phyloP scores from a whole-genome alignment of 2,113 vertebrate genomes.

The Chrysochloris asiatica region DNA sequence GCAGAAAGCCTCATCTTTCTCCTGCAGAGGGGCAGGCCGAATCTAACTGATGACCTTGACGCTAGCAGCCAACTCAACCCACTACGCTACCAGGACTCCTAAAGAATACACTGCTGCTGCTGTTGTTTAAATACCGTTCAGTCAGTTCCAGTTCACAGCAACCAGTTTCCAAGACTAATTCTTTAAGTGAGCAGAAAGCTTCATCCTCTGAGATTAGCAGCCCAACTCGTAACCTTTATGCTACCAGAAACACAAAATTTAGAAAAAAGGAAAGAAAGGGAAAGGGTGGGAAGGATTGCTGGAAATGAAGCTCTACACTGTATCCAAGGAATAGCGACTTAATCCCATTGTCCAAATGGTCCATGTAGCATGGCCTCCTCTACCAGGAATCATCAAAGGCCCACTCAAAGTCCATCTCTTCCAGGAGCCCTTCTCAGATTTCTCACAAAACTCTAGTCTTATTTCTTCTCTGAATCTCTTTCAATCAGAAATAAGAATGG shows the following conservation, averaged over 20 bases:
- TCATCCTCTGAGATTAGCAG: too few species aligned
- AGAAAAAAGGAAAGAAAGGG: background rate
- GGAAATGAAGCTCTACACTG: background rate
- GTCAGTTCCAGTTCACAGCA: too few species aligned
- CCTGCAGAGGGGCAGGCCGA: too few species aligned
- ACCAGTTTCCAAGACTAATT: too few species aligned
- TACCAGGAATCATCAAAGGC: background rate
- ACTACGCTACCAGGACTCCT: too few species aligned
- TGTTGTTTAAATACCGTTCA: too few species aligned
- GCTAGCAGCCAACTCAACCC: too few species aligned
- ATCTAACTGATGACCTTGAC: too few species aligned
- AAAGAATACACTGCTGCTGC: too few species aligned
- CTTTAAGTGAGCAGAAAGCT: too few species aligned
- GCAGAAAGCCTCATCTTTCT: too few species aligned
- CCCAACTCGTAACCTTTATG: too few species aligned
- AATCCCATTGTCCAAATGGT: background rate
- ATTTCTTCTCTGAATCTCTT: conserved; percentile 23
- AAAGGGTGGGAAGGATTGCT: background rate
- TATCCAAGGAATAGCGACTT: background rate
- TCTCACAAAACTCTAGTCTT: background rate
- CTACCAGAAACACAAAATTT: background rate
- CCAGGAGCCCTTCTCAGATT: background rate
- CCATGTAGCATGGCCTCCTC: background rate
- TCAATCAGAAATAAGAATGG: background rate
- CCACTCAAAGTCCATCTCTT: background rate